Evolutionary conservation across 1,140 invertebrate genomes (phyloP), one percentile per base, ranked within the genome.

Genomic region (Drosophila nikananu): DNA sequence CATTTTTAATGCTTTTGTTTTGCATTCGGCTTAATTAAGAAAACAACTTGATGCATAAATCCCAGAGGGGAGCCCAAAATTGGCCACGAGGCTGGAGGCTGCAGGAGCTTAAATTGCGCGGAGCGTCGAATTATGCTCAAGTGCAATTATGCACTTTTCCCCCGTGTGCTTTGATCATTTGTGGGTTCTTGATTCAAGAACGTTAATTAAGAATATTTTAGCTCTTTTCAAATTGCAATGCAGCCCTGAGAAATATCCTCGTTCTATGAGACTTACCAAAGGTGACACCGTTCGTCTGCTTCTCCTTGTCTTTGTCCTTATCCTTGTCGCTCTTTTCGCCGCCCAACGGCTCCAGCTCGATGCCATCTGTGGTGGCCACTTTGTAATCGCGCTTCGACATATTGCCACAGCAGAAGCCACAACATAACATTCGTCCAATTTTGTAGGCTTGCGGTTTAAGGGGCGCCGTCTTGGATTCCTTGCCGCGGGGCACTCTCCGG

Each of bases 301-400:
- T 92, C 63, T 92, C 91, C 55, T 92, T 92, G 55, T 92, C 91
- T 81, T 92, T 92, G 64, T 92, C 91, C 86, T 92, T 91, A 46
- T 92, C 90, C 72, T 92, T 91, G 65, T 93, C 92, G 59, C 62
- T 64, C 89, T 93, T 93, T 83, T 93, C 92, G 75, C 92, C 92
- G 73, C 92, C 92, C 58, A 93, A 70, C 65, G 92, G 92, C 81
- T 93, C 92, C 81, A 93, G 86, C 73, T 93, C 92, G 55, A 93
- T 93, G 82, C 92, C 92, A 91, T 93, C 92, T 55, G 79, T 92
- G 76, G 92, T 93, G 74, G 92, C 89, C 72, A 93, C 92, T 81
- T 93, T 93, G 84, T 93, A 93, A 76, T 93, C 92, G 41, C 92
- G 83, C 78, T 93, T 93, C 74, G 91, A 92, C 92, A 93, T 93